These are phyloP conservation scores for Chionis minor DNA, from an alignment of 2,113 vertebrate species.

Conservation along the genomic window DNA sequence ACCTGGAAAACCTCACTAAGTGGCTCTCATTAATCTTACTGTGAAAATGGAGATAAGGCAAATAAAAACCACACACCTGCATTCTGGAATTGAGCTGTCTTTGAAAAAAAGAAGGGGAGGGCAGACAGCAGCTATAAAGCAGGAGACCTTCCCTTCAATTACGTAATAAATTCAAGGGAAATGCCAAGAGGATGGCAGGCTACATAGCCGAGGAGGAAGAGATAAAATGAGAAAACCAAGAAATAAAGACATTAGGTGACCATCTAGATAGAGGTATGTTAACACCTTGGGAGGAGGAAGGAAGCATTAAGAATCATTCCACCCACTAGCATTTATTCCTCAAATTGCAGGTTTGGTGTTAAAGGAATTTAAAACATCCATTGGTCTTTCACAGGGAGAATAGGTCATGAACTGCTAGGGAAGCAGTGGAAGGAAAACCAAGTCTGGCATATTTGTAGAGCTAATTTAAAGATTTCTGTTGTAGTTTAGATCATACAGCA, in stretches of 20 bases:
- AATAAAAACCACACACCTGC: background rate
- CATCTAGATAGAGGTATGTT: conserved; percentile 1
- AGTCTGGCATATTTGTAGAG: background rate
- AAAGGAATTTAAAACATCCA: conserved; percentile 62
- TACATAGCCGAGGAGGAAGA: conserved; percentile 2
- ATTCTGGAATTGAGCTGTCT: conserved; percentile 54
- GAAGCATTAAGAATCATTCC: conserved; percentile 34
- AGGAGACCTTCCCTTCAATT: conserved; percentile 36
- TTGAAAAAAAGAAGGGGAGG: background rate
- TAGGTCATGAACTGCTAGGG: background rate
- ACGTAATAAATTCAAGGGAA: conserved; percentile 56
- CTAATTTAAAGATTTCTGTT: background rate
- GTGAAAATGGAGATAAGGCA: conserved; percentile 17
- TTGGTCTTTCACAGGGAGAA: background rate
- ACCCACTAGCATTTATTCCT: background rate
- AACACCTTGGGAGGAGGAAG: conserved; percentile 36
- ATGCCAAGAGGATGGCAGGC: background rate
- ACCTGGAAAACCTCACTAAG: background rate
- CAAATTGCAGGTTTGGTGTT: conserved; percentile 59
- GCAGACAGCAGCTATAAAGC: conserved; percentile 41
- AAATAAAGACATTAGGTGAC: conserved; percentile 62
- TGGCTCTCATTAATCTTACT: conserved; percentile 13
- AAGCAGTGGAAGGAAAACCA: background rate
- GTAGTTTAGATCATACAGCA: background rate
- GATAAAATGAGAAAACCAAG: conserved; percentile 18